Base-by-base conservation (phyloP, 2,797 vertebrate species). In the Sibirionetta formosa region DNA sequence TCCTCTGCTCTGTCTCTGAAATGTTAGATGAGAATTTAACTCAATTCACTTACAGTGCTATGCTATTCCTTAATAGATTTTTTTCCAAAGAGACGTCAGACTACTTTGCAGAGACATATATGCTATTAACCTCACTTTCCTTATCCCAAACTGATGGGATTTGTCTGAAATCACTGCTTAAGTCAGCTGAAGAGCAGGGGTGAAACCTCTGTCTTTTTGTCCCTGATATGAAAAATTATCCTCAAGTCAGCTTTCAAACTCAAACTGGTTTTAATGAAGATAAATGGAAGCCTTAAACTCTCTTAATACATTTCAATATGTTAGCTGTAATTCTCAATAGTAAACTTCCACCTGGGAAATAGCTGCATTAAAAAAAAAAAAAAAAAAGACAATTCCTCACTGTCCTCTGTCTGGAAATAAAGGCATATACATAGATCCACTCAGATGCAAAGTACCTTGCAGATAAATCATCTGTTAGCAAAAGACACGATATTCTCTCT, bases 191-290 rank as follows among this genome's bases (percentile, higher is more conserved):
- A 91, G 26, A 91, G 15, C 44, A 36, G 61, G 16, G 35, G 29
- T 76, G 57, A 91, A 96, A 88, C 82, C 58, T 80, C 35, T 91
- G 88, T 60, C 18, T 58, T 89, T 36, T 86, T 23, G 65, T 20
- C 64, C 46, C 58, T 1, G 1, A 19, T 53, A 58, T 58, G 61
- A 82, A 91, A 93, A 91, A 70, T 42, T 90, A 72, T 54, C 76
- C 70, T 89, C 51, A 64, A 66, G 75, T 46, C 78, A 88, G 51
- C n/a, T 78, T 57, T 86, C 72, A 73, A 60, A 73, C 42, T 53
- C 64, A 75, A 72, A 64, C 72, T 73, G 63, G 50, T 86, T 93
- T 94, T 93, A 94, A 96, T 93, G 95, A 94, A 93, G 96, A 96
- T 35, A 78, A 94, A 96, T 91, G 54, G 56, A 93, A 86, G 46